Evolutionary conservation across 92 coral and sea anemone genomes (phyloP).

Genomic region (Phenganax stokvisi): DNA sequence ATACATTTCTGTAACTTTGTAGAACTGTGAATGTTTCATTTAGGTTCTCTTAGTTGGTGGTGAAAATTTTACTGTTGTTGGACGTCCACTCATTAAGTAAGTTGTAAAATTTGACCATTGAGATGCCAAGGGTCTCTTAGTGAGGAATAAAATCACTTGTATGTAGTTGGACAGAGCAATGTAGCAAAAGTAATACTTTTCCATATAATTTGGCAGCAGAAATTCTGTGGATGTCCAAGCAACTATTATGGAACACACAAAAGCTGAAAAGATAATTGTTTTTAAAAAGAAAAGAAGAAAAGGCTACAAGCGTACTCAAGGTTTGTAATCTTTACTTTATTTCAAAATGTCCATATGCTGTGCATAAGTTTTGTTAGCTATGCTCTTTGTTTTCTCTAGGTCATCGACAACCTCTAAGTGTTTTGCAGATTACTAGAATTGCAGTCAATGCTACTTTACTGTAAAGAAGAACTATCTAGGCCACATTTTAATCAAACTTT

Average conservation of each 20-base stretch:
- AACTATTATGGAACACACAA: slow-evolving; percentile 81
- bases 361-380: neutral
- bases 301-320: slow-evolving; percentile 84
- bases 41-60: slow-evolving; percentile 91
- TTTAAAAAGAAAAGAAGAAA: slow-evolving; percentile 96
- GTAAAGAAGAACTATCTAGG: slow-evolving; percentile 8
- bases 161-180: neutral
- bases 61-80: slow-evolving; percentile 77
- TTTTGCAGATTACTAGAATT: slow-evolving; percentile 71
- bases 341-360: neutral
- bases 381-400: slow-evolving; percentile 51
- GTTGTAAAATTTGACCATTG: slow-evolving; percentile 8
- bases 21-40: neutral
- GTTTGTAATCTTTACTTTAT: slow-evolving; percentile 29
- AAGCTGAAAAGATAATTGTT: slow-evolving; percentile 79
- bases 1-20: neutral
- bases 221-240: slow-evolving; percentile 72
- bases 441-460: slow-evolving; percentile 43
- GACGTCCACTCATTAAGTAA: slow-evolving; percentile 82
- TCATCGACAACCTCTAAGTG: slow-evolving; percentile 88
- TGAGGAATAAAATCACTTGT: neutral
- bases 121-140: neutral
- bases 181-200: neutral
- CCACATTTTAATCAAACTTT: no score
- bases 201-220: slow-evolving; percentile 39